A percentile compares a stretch with the other conserved stretches of the same genome.
phyloP scores from a whole-genome alignment of 2,888 invertebrate species.

The Ochropacha duplaris region DNA sequence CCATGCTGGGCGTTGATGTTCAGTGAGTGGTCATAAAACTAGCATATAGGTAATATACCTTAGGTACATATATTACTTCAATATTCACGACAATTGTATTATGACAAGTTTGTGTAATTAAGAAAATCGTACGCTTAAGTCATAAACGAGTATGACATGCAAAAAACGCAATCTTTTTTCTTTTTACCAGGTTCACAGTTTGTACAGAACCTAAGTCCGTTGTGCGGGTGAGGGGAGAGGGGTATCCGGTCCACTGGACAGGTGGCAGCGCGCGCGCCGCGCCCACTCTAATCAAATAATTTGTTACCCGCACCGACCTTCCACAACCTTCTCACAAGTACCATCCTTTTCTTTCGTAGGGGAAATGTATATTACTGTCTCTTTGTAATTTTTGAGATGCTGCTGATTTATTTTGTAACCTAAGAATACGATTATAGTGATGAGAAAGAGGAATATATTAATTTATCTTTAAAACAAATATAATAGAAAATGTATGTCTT shows the following conservation, averaged over 20 bases:
- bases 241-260: slow-evolving; percentile 76
- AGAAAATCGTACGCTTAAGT: not conserved
- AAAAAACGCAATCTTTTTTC: slow-evolving; percentile 8
- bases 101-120: not conserved
- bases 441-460: not conserved
- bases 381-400: slow-evolving; percentile 12
- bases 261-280: slow-evolving; percentile 67
- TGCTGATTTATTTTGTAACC: slow-evolving; percentile 14
- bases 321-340: slow-evolving; percentile 62
- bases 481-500: too few species aligned
- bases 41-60: too few species aligned
- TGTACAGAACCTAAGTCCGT: slow-evolving; percentile 37
- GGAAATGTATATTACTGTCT: slow-evolving; percentile 12
- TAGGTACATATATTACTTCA: too few species aligned
- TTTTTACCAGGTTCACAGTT: slow-evolving; percentile 27
- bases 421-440: not conserved
- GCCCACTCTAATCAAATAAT: slow-evolving; percentile 77
- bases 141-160: not conserved
- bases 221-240: slow-evolving; percentile 43
- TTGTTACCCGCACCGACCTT: slow-evolving; percentile 71
- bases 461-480: not conserved
- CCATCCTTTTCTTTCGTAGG: slow-evolving; percentile 37
- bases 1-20: too few species aligned
- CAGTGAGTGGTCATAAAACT: too few species aligned
- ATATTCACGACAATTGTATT: too few species aligned